Evolutionary conservation across 2,888 invertebrate species (phyloP).

Genomic region (Caenorhabditis imperialis): DNA sequence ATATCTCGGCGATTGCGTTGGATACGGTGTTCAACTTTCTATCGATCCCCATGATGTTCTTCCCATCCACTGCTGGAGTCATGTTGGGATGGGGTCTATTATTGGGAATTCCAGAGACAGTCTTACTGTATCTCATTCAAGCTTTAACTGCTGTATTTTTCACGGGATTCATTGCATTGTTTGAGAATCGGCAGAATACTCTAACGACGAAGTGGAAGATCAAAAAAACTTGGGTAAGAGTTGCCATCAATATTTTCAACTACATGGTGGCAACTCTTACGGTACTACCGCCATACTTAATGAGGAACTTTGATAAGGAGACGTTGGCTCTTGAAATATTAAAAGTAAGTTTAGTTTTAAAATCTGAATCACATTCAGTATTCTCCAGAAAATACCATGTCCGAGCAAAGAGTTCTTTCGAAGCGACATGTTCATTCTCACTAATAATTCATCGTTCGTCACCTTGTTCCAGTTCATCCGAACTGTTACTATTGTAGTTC

Average conservation of each 20-base stretch:
- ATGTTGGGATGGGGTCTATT: constrained; percentile 18
- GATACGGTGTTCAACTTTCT: constrained; percentile 23
- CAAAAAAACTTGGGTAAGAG: constrained; percentile 5
- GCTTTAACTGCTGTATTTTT: constrained; percentile 15
- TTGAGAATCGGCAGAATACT: constrained; percentile 28
- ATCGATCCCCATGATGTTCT: constrained; percentile 23
- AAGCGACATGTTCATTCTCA: constrained; percentile 12
- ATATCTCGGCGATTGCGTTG: constrained; percentile 19
- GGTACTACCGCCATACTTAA: constrained; percentile 31
- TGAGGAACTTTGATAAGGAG: constrained; percentile 4
- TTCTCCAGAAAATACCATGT: constrained; percentile 23
- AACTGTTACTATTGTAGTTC: too few species aligned
- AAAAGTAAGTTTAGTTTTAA: too few species aligned
- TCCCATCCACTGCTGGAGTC: constrained; percentile 21
- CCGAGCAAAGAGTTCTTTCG: constrained; percentile 23
- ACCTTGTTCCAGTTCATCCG: too few species aligned
- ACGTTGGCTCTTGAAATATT: not conserved
- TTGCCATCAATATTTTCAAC: constrained; percentile 4
- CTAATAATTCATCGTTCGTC: constrained; percentile 17
- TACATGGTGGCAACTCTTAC: constrained; percentile 17
- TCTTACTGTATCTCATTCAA: constrained; percentile 13
- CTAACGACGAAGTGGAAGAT: constrained; percentile 18
- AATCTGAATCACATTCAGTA: too few species aligned
- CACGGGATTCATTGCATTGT: constrained; percentile 8
- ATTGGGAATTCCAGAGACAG: constrained; percentile 13